Conservation (phyloP, 2,113 vertebrate genomes). For the Proterorhinus semilunaris region DNA sequence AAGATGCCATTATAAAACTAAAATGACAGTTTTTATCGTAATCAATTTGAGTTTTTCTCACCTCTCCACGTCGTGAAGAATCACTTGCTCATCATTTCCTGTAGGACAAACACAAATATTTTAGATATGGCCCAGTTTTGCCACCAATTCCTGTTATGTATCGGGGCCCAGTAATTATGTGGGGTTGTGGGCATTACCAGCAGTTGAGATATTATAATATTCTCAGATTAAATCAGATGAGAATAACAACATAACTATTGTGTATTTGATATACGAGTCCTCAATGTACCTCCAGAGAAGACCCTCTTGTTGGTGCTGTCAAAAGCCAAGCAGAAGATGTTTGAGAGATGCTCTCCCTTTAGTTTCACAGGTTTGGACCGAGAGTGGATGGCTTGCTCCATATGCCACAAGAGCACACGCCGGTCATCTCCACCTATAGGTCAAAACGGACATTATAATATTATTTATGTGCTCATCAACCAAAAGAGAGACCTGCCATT, state of each 20-base stretch:
- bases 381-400: slow-evolving; percentile 93
- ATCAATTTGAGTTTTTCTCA: slow-evolving; percentile 37
- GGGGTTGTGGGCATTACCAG: too few species aligned
- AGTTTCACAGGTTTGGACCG: slow-evolving; percentile 91
- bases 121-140: neutral
- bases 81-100: slow-evolving; percentile 99
- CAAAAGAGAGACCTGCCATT: neutral
- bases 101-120: slow-evolving; percentile 38
- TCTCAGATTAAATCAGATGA: too few species aligned
- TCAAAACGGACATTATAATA: neutral
- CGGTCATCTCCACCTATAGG: slow-evolving; percentile 92
- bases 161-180: too few species aligned
- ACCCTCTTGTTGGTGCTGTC: slow-evolving; percentile 95
- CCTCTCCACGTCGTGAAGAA: slow-evolving; percentile 98
- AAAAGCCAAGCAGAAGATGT: slow-evolving; percentile 98
- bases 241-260: too few species aligned
- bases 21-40: neutral
- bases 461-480: neutral
- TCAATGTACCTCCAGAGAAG: slow-evolving; percentile 89
- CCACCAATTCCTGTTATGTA: too few species aligned
- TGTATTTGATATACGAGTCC: slow-evolving; percentile 1
- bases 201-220: too few species aligned
- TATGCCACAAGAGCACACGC: slow-evolving; percentile 93
- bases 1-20: neutral
- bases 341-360: slow-evolving; percentile 97